Conservation (phyloP, 2,888 invertebrate genomes). For the Tyria jacobaeae region DNA sequence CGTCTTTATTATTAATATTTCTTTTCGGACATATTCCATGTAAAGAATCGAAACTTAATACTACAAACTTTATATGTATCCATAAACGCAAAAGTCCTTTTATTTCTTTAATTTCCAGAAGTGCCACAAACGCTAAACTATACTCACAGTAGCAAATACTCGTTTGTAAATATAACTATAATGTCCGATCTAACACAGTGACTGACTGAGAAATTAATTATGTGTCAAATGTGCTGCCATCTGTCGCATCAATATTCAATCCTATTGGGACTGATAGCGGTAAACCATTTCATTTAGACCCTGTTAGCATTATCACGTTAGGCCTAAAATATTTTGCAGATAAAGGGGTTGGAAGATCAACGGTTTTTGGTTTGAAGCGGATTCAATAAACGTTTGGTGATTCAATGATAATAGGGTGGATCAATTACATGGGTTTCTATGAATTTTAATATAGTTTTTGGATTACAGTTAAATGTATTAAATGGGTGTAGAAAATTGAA, state of each 20-base stretch:
- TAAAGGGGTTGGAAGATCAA: constrained; percentile 32
- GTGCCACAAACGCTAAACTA: constrained; percentile 10
- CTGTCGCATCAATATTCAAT: constrained; percentile 84
- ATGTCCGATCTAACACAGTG: constrained; percentile 54
- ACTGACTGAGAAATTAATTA: constrained; percentile 79
- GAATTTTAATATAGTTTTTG: constrained; percentile 19
- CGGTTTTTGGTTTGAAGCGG: constrained; percentile 38
- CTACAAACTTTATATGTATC: no score
- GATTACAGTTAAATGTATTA: not conserved
- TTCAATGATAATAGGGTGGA: constrained; percentile 38
- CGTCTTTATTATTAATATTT: no score
- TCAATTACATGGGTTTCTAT: constrained; percentile 36
- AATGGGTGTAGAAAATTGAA: not conserved
- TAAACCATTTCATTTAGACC: constrained; percentile 54
- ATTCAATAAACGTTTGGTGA: constrained; percentile 50
- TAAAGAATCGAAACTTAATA: no score
- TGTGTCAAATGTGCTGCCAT: constrained; percentile 79
- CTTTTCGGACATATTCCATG: no score
- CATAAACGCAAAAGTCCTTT: not conserved
- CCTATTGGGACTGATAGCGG: constrained; percentile 71
- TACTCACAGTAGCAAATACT: constrained; percentile 28
- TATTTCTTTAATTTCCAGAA: not conserved
- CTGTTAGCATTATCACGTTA: constrained; percentile 51
- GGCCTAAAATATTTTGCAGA: constrained; percentile 22
- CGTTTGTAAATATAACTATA: constrained; percentile 43